phyloP scores from a whole-genome alignment of 2,797 vertebrate species.

The Neomorphus geoffroyi region DNA sequence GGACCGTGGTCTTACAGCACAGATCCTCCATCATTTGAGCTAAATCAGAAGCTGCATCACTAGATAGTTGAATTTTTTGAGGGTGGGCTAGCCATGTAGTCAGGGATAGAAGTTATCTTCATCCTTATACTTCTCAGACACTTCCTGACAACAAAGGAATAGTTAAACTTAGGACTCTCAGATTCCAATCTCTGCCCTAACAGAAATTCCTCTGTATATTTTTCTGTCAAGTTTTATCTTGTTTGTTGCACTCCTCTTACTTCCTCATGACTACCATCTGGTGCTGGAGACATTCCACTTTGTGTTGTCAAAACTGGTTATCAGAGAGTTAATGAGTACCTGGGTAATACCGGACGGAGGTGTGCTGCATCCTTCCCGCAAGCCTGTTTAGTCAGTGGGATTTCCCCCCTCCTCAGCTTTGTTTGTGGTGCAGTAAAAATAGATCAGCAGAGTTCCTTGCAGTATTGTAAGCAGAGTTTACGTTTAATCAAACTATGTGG shows the following conservation, averaged over 20 bases:
- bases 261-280: slow-evolving; percentile 52
- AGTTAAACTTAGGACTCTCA: neutral
- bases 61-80: neutral
- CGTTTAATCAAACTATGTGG: slow-evolving; percentile 48
- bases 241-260: slow-evolving; percentile 16
- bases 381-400: slow-evolving; percentile 41
- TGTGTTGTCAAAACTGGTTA: slow-evolving; percentile 48
- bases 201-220: slow-evolving; percentile 41
- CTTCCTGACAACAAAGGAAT: slow-evolving; percentile 15
- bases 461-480: neutral
- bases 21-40: neutral
- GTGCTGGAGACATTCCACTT: slow-evolving; percentile 36
- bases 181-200: slow-evolving; percentile 43
- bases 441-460: neutral
- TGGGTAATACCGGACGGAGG: slow-evolving; percentile 2
- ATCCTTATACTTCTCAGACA: neutral
- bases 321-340: slow-evolving; percentile 60
- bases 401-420: slow-evolving; percentile 40
- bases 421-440: slow-evolving; percentile 57
- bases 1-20: neutral
- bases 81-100: neutral
- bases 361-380: neutral
- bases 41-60: neutral
- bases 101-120: neutral
- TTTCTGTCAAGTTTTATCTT: slow-evolving; percentile 59